Evolutionary conservation across 2,888 invertebrate species (phyloP).

Genomic region (Pristionchus maxplancki): DNA sequence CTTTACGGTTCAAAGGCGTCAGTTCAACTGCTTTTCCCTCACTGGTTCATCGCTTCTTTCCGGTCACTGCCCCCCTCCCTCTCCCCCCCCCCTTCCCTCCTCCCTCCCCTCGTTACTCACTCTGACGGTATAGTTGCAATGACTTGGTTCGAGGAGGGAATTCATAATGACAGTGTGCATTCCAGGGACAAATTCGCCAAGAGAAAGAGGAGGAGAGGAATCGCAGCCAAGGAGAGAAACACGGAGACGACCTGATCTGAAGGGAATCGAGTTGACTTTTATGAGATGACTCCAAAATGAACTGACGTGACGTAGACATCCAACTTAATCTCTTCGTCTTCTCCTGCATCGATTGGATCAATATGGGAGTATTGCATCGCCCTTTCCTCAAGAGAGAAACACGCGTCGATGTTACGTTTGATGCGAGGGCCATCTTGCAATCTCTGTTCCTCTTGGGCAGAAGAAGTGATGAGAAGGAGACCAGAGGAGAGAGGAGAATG

Average conservation of each 20-base stretch:
- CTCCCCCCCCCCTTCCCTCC: background rate
- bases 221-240: slow-evolving; percentile 5
- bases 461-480: background rate
- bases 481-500: background rate
- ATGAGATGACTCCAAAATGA: background rate
- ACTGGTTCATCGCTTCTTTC: slow-evolving; percentile 11
- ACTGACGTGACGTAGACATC: slow-evolving; percentile 18
- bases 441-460: background rate
- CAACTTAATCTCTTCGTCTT: background rate
- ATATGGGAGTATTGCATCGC: slow-evolving; percentile 7
- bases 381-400: slow-evolving; percentile 26
- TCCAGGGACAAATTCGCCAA: slow-evolving; percentile 39
- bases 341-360: slow-evolving; percentile 12
- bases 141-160: slow-evolving; percentile 4
- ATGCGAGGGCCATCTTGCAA: background rate
- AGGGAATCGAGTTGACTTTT: background rate
- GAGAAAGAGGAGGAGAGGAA: slow-evolving; percentile 29
- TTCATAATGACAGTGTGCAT: slow-evolving; percentile 43
- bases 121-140: slow-evolving; percentile 33
- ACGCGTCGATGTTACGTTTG: slow-evolving; percentile 1
- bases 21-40: background rate
- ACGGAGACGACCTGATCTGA: slow-evolving; percentile 34
- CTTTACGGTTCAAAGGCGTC: background rate
- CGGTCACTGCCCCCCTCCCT: background rate
- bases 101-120: background rate